Evolutionary conservation across 2,797 vertebrate species (phyloP).

Genomic region (Chaetodon trifasciatus): DNA sequence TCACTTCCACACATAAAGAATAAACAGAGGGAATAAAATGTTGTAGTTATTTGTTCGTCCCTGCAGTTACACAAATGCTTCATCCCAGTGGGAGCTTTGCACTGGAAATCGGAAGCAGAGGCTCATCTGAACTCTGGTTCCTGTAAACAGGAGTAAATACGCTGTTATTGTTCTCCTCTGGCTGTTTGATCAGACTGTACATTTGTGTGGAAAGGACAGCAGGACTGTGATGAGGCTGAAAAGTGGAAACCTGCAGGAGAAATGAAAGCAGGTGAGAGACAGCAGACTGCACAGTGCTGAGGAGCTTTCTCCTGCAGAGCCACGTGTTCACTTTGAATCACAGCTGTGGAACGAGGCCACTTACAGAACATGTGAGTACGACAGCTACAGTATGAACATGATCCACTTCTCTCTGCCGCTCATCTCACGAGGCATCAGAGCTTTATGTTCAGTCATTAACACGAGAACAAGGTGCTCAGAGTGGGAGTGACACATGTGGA

Average conservation of each 20-base stretch:
- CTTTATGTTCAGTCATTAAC: not conserved
- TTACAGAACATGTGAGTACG: not conserved
- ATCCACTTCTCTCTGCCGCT: not conserved
- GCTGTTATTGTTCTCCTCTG: not conserved
- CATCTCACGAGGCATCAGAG: not conserved
- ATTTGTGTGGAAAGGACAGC: not conserved
- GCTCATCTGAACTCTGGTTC: not conserved
- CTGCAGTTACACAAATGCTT: slow-evolving; percentile 10
- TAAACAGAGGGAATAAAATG: not conserved
- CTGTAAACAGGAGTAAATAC: not conserved
- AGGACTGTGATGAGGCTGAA: slow-evolving; percentile 1
- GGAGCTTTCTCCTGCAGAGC: not conserved
- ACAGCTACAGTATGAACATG: not conserved
- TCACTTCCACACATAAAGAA: not conserved
- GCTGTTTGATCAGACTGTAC: not conserved
- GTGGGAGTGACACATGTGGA: slow-evolving; percentile 11
- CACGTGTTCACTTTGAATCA: not conserved
- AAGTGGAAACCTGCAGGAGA: not conserved
- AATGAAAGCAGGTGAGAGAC: not conserved
- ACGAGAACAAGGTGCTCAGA: not conserved
- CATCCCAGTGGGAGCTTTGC: slow-evolving; percentile 3
- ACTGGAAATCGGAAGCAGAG: not conserved
- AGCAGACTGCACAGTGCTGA: not conserved
- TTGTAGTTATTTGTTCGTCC: not conserved
- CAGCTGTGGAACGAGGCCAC: not conserved